Evolutionary conservation across 2,888 invertebrate genomes (phyloP).

Genomic region (Rhynchonema sp.): DNA sequence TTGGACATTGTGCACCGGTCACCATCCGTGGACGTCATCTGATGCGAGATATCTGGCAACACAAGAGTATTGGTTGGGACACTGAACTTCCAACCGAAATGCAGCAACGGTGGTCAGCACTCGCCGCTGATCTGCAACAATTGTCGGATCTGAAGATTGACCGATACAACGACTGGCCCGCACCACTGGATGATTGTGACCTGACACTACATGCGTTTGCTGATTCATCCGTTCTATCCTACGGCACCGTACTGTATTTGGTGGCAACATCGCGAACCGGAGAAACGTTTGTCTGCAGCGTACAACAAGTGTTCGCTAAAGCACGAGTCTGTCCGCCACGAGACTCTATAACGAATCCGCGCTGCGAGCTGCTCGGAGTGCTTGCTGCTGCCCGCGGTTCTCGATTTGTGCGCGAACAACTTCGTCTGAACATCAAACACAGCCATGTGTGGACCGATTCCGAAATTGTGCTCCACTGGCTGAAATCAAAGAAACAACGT

Average conservation of each 20-base stretch:
- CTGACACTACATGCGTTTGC: constrained; percentile 9
- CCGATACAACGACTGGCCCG: not conserved
- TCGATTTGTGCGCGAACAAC: constrained; percentile 8
- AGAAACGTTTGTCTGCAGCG: too few species aligned
- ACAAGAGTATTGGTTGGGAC: not conserved
- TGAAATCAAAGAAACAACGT: not conserved
- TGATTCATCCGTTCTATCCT: constrained; percentile 14
- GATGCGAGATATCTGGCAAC: not conserved
- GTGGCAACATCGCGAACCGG: not conserved
- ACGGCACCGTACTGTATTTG: constrained; percentile 11
- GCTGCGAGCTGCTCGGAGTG: constrained; percentile 8
- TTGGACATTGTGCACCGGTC: not conserved
- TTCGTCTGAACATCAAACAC: constrained; percentile 9
- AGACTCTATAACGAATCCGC: constrained; percentile 11
- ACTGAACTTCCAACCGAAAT: not conserved
- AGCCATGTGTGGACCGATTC: constrained; percentile 11
- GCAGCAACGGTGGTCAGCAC: not conserved
- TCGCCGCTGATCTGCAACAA: not conserved
- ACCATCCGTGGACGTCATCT: not conserved
- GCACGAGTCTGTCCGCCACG: constrained; percentile 13
- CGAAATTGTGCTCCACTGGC: constrained; percentile 11
- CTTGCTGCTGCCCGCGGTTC: constrained; percentile 5
- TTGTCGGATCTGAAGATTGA: not conserved
- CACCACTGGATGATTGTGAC: not conserved
- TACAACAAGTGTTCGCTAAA: constrained; percentile 9